A percentile compares a stretch with the other conserved stretches of the same genome.
These are phyloP conservation scores for Apocheima hispidaria DNA, from an alignment of 2,888 invertebrate species.

Conservation along the genomic window DNA sequence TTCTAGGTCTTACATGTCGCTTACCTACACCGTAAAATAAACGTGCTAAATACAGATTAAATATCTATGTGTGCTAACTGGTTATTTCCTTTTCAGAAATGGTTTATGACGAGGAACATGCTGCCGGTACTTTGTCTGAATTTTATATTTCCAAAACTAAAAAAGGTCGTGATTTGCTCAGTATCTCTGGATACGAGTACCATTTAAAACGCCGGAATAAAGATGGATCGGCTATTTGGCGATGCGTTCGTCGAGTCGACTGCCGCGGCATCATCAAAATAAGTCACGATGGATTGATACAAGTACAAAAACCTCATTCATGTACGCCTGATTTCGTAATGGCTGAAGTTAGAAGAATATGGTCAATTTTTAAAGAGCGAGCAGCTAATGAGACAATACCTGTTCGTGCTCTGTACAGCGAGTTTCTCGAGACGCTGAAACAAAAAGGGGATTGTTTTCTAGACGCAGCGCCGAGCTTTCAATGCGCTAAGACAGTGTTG, in stretches of 20 bases:
- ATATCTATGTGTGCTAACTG: neutral
- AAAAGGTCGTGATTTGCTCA: neutral
- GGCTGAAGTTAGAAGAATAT: slow-evolving; percentile 6
- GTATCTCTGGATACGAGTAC: neutral
- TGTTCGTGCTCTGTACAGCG: neutral
- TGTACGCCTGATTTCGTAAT: slow-evolving; percentile 1
- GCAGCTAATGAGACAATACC: neutral
- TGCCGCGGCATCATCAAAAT: neutral
- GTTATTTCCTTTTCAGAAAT: neutral
- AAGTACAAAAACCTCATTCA: neutral
- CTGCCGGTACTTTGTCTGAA: neutral
- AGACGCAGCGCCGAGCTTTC: neutral
- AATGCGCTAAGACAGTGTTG: neutral
- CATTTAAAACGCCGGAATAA: neutral
- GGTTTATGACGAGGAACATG: neutral
- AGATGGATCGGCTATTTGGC: slow-evolving; percentile 5
- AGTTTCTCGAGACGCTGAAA: neutral
- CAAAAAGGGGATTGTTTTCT: neutral
- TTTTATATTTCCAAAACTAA: neutral
- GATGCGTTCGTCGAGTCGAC: neutral
- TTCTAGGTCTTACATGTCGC: no score
- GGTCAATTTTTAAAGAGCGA: slow-evolving; percentile 4
- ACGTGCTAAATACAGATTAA: no score
- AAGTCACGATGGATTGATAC: neutral
- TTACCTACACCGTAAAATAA: no score